phyloP scores from a whole-genome alignment of 2,888 invertebrate genomes.

The Urechis unicinctus region DNA sequence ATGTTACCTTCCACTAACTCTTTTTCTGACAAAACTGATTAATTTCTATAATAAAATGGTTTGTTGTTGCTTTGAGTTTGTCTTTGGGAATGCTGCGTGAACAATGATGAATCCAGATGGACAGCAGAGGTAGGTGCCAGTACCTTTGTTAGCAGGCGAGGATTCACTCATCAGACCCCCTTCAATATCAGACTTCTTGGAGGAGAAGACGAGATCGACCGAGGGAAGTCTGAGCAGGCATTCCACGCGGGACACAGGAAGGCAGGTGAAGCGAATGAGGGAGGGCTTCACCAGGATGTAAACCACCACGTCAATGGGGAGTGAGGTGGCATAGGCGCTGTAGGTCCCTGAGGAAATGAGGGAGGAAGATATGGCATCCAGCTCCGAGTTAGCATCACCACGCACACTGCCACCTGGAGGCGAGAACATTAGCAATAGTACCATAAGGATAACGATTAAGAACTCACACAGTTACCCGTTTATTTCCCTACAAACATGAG shows the following conservation, averaged over 20 bases:
- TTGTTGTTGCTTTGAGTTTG: no score
- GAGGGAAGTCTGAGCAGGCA: slow-evolving; percentile 65
- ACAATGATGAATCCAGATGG: no score
- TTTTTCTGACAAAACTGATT: no score
- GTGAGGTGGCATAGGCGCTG: slow-evolving; percentile 14
- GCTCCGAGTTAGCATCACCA: slow-evolving; percentile 24
- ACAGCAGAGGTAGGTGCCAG: no score
- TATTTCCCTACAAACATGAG: no score
- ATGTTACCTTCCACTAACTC: background rate
- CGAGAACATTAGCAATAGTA: background rate
- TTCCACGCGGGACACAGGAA: slow-evolving; percentile 25
- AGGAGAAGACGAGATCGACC: slow-evolving; percentile 91
- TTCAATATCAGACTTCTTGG: slow-evolving; percentile 28
- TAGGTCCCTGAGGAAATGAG: slow-evolving; percentile 22
- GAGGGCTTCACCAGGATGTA: slow-evolving; percentile 81
- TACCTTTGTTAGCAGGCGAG: no score
- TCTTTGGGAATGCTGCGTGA: no score
- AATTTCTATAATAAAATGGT: no score
- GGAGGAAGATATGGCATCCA: slow-evolving; percentile 34
- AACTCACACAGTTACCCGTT: no score
- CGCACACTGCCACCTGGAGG: background rate
- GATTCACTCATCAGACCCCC: background rate
- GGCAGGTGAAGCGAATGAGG: slow-evolving; percentile 72
- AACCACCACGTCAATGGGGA: slow-evolving; percentile 94
- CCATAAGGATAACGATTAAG: no score